phyloP scores from a whole-genome alignment of 1,140 invertebrate genomes.

The Archivesica marissinica region DNA sequence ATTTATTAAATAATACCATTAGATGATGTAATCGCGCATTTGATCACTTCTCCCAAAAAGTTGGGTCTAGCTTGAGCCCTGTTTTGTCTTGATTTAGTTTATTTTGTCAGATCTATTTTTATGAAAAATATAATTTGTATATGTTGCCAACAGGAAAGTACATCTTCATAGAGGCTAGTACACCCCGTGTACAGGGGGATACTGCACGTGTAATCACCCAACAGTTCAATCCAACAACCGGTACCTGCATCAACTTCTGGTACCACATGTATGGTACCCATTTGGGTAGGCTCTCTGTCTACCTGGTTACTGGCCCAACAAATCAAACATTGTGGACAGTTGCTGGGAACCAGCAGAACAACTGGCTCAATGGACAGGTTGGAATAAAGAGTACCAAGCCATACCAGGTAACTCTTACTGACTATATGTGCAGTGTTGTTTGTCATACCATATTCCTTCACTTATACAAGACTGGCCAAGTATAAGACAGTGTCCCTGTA shows the following conservation, averaged over 20 bases:
- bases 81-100: no score
- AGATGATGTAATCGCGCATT: no score
- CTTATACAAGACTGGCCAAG: no score
- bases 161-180: conserved; percentile 79
- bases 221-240: conserved; percentile 64
- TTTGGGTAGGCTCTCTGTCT: conserved; percentile 76
- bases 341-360: conserved; percentile 71
- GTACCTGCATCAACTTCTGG: conserved; percentile 86
- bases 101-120: no score
- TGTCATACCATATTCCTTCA: no score
- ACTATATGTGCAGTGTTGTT: no score
- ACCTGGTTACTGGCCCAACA: conserved; percentile 82
- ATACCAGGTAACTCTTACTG: conserved; percentile 55
- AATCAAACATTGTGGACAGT: conserved; percentile 76
- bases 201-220: conserved; percentile 79
- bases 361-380: conserved; percentile 74
- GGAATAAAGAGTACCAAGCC: conserved; percentile 61
- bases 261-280: conserved; percentile 90
- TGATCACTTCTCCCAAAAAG: no score
- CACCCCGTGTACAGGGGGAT: conserved; percentile 71
- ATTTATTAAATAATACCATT: no score
- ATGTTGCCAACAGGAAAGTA: conserved; percentile 77
- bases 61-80: no score
- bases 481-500: no score
- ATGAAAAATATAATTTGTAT: not conserved